A percentile compares a stretch with the other conserved stretches of the same genome.
These are phyloP conservation scores for Glomeris maerens DNA, from an alignment of 1,140 invertebrate genomes.

Conservation along the genomic window DNA sequence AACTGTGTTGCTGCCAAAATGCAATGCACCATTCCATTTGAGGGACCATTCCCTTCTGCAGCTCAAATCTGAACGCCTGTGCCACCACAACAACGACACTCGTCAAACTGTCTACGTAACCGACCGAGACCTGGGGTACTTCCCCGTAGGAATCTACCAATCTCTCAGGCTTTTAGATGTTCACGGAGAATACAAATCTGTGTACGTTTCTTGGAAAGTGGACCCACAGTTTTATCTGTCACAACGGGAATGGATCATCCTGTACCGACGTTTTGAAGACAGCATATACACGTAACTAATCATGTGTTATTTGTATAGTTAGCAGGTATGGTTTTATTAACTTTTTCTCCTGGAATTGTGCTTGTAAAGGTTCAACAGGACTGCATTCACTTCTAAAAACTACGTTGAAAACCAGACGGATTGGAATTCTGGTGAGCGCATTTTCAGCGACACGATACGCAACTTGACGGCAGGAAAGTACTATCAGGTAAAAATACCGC, in stretches of 20 bases:
- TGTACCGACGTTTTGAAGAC: not conserved
- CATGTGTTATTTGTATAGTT: too few species aligned
- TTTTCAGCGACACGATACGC: constrained; percentile 7
- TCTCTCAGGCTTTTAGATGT: constrained; percentile 6
- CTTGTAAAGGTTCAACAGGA: constrained; percentile 1
- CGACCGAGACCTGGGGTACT: constrained; percentile 5
- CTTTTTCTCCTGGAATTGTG: too few species aligned
- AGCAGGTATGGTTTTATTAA: too few species aligned
- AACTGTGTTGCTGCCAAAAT: constrained; percentile 8
- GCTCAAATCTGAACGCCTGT: constrained; percentile 4
- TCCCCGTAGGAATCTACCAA: constrained; percentile 9
- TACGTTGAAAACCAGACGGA: constrained; percentile 1
- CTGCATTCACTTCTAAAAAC: not conserved
- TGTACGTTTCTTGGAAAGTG: constrained; percentile 9
- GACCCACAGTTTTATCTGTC: constrained; percentile 1
- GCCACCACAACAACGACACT: constrained; percentile 3
- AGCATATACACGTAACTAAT: not conserved
- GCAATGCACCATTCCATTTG: constrained; percentile 9
- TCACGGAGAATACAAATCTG: not conserved
- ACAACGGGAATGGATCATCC: not conserved
- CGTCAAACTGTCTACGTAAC: constrained; percentile 8
- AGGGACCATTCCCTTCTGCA: constrained; percentile 3
- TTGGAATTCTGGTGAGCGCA: not conserved
- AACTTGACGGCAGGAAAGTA: not conserved
- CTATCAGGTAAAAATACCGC: too few species aligned